These are phyloP conservation scores for Drosophila rubida DNA, from an alignment of 2,888 invertebrate genomes.

Conservation along the genomic window DNA sequence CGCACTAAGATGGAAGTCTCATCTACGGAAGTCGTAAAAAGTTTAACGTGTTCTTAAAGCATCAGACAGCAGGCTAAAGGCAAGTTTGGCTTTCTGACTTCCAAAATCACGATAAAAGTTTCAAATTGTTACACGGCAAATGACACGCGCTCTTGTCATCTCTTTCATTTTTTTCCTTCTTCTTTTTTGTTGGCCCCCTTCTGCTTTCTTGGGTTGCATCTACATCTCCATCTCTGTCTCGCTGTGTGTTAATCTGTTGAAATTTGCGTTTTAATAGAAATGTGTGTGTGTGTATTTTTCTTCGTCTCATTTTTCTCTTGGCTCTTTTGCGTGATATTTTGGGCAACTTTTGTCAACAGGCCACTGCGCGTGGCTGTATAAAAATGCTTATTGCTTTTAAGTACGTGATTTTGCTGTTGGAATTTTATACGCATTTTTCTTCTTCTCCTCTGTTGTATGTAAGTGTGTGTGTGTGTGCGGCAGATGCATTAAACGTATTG, in stretches of 20 bases:
- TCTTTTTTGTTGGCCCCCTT: conserved; percentile 9
- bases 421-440: conserved; percentile 38
- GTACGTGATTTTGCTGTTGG: conserved; percentile 70
- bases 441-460: background rate
- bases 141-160: conserved; percentile 65
- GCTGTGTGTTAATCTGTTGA: conserved; percentile 74
- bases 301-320: conserved; percentile 14
- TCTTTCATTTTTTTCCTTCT: conserved; percentile 13
- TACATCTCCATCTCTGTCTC: conserved; percentile 5
- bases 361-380: conserved; percentile 48
- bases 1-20: conserved; percentile 22
- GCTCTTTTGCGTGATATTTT: conserved; percentile 38
- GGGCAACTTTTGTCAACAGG: conserved; percentile 50
- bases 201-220: background rate
- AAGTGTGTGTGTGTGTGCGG: conserved; percentile 22
- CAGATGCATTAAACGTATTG: conserved; percentile 70
- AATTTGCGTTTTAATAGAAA: conserved; percentile 76
- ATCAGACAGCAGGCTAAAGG: conserved; percentile 20
- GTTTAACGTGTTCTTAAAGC: conserved; percentile 72
- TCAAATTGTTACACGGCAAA: conserved; percentile 76
- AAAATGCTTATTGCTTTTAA: conserved; percentile 77
- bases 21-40: conserved; percentile 72
- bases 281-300: conserved; percentile 11
- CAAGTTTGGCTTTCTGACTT: conserved; percentile 34
- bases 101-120: conserved; percentile 65